Conservation (phyloP, 2,888 invertebrate species). For the Agriopis marginaria region DNA sequence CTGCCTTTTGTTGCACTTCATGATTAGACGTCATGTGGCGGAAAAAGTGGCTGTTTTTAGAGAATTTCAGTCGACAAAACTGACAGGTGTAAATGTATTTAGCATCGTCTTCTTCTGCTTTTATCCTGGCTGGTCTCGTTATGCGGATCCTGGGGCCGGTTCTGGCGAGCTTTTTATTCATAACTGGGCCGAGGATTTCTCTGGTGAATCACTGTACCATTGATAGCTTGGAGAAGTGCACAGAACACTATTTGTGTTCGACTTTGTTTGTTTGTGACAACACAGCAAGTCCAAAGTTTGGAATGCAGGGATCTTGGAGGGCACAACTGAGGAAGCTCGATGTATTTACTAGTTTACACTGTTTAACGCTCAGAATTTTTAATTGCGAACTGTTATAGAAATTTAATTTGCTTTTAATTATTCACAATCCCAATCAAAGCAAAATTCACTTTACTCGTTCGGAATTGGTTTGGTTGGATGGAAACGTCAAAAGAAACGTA, state of each 20-base stretch:
- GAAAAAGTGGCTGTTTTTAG: slow-evolving; percentile 78
- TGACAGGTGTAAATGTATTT: slow-evolving; percentile 75
- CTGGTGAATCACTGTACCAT: slow-evolving; percentile 36
- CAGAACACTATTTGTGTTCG: slow-evolving; percentile 33
- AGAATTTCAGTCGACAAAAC: slow-evolving; percentile 76
- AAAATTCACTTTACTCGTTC: not conserved
- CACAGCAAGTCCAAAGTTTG: slow-evolving; percentile 53
- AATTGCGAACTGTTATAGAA: not conserved
- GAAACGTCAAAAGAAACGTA: not conserved
- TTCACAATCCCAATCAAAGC: slow-evolving; percentile 13
- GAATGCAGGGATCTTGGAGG: not conserved
- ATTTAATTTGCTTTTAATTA: not conserved
- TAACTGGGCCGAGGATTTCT: slow-evolving; percentile 55
- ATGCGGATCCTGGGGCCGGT: slow-evolving; percentile 77
- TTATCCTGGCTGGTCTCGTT: slow-evolving; percentile 66
- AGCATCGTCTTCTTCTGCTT: slow-evolving; percentile 67
- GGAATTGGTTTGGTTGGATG: not conserved
- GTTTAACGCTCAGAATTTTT: not conserved
- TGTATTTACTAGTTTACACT: not conserved
- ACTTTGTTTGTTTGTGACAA: slow-evolving; percentile 40
- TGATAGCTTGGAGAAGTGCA: no score
- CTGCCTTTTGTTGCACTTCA: slow-evolving; percentile 70
- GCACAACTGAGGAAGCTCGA: not conserved
- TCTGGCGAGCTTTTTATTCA: slow-evolving; percentile 76
- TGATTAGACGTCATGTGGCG: slow-evolving; percentile 81